Percentiles rank a stretch among this genome's conserved stretches.
Conservation (phyloP, 2,797 vertebrate genomes). For the Mus caroli region DNA sequence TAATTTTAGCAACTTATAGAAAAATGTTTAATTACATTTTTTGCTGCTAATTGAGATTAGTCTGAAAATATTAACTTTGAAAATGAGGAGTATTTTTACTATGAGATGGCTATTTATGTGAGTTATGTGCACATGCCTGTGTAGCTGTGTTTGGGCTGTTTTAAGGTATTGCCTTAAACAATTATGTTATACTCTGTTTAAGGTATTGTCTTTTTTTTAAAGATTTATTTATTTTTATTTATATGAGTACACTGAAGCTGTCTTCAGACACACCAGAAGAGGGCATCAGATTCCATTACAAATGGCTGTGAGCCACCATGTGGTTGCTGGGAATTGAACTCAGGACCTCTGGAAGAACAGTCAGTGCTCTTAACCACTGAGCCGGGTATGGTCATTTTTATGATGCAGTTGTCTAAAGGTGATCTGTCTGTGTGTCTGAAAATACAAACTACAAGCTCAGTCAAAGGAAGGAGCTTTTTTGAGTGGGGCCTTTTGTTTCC, state of each 20-base stretch:
- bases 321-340: no score
- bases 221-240: no score
- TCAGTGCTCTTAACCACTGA: no score
- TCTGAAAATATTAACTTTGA: conserved; percentile 61
- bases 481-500: conserved; percentile 39
- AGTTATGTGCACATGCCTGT: not conserved
- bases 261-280: no score
- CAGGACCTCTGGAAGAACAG: no score
- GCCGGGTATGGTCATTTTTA: conserved; percentile 39
- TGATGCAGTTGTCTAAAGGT: conserved; percentile 41
- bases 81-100: conserved; percentile 44
- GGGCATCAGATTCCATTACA: no score
- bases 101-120: conserved; percentile 28
- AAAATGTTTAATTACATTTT: conserved; percentile 10
- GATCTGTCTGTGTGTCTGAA: conserved; percentile 19
- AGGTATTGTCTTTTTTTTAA: not conserved
- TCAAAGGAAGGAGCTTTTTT: not conserved
- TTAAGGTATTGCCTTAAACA: conserved; percentile 2
- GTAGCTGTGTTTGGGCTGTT: not conserved
- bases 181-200: not conserved
- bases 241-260: no score
- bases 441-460: conserved; percentile 17
- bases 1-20: conserved; percentile 32
- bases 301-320: no score
- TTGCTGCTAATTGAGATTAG: conserved; percentile 58